A percentile compares a stretch with the other conserved stretches of the same genome.
These are phyloP conservation scores for Neodiprion lecontei DNA, from an alignment of 1,140 invertebrate species.

Conservation along the genomic window DNA sequence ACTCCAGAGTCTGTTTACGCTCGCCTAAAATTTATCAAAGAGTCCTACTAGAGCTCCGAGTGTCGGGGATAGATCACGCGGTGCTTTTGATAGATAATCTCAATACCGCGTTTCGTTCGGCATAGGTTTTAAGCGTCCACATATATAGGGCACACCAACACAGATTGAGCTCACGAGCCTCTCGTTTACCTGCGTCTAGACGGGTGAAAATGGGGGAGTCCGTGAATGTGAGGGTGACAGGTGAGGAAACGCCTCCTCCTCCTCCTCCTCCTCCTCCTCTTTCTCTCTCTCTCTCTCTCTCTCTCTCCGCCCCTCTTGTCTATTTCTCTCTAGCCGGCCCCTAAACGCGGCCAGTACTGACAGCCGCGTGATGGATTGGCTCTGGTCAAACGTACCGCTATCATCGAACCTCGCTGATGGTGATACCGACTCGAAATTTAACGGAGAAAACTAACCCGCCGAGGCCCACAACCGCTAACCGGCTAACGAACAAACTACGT, in stretches of 20 bases:
- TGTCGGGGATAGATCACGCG: constrained; percentile 14
- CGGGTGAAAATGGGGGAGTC: no score
- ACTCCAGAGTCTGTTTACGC: no score
- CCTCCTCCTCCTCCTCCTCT: constrained; percentile 3
- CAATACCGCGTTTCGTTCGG: constrained; percentile 16
- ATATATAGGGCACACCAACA: constrained; percentile 9
- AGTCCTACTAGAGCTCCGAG: no score
- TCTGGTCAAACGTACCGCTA: constrained; percentile 40
- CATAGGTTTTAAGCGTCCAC: constrained; percentile 16
- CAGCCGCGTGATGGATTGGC: constrained; percentile 40
- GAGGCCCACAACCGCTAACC: not conserved
- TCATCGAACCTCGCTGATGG: constrained; percentile 24
- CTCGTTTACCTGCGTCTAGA: constrained; percentile 12
- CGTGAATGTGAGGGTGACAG: constrained; percentile 32
- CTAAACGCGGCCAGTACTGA: constrained; percentile 21
- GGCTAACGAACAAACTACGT: not conserved
- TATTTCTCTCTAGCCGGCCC: constrained; percentile 18
- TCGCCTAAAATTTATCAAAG: no score
- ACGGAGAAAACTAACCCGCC: constrained; percentile 9
- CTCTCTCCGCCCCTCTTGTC: not conserved
- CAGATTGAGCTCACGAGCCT: not conserved
- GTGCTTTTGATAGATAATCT: constrained; percentile 31
- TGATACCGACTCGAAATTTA: not conserved
- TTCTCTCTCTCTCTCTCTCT: constrained; percentile 9
- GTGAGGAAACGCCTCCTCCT: constrained; percentile 28